Conservation (phyloP, 1,140 invertebrate species). For the Diploscapter pachys region DNA sequence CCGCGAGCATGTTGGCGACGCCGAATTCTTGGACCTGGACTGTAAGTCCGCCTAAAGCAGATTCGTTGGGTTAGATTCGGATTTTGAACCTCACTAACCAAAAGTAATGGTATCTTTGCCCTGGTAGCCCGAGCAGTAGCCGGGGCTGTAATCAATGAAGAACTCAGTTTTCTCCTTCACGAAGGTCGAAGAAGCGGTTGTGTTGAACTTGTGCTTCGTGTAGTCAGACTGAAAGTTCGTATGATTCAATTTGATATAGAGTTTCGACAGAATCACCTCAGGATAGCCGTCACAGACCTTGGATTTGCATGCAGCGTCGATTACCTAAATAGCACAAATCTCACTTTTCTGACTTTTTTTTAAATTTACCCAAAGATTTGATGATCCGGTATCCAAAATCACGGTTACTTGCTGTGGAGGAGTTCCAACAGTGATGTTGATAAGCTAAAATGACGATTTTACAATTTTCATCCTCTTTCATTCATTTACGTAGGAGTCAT, state of each 20-base stretch:
- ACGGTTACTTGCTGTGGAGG: constrained; percentile 44
- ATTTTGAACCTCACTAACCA: not conserved
- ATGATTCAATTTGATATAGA: not conserved
- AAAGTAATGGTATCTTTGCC: constrained; percentile 36
- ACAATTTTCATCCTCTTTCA: too few relatives aligned
- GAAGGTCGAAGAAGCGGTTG: constrained; percentile 39
- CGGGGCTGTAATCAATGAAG: constrained; percentile 43
- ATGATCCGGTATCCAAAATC: constrained; percentile 45
- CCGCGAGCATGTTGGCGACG: constrained; percentile 38
- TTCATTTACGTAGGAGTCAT: constrained; percentile 39
- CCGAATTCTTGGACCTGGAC: constrained; percentile 41
- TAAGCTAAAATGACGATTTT: constrained; percentile 34
- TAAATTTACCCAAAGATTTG: constrained; percentile 47
- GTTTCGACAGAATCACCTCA: not conserved
- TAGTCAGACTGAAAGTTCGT: constrained; percentile 19
- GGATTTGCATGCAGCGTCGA: constrained; percentile 38
- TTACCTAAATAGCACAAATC: constrained; percentile 46
- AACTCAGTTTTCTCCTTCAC: constrained; percentile 32
- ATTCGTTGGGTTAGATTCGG: not conserved
- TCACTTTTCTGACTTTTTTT: constrained; percentile 45
- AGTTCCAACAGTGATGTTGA: constrained; percentile 43
- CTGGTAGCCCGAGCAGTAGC: constrained; percentile 35
- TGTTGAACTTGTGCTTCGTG: constrained; percentile 42
- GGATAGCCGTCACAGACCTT: constrained; percentile 40
- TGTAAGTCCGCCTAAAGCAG: constrained; percentile 31